These are phyloP conservation scores for Sinopyrophorus schimmeli DNA, from an alignment of 2,888 invertebrate genomes.

Conservation along the genomic window DNA sequence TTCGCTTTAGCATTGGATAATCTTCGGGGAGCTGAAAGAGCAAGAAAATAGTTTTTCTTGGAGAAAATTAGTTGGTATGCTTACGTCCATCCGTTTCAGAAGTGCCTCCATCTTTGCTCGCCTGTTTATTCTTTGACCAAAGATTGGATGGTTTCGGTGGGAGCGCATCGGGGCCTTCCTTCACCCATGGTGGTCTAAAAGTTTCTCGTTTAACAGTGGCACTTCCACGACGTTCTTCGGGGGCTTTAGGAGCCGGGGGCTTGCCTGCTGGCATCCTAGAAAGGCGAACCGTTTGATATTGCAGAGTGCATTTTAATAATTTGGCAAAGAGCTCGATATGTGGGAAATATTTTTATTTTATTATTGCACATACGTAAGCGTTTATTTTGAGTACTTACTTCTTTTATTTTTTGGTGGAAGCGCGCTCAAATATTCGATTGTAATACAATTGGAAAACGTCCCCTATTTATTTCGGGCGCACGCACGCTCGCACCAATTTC, in stretches of 20 bases:
- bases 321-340: conserved; percentile 4
- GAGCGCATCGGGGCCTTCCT: conserved; percentile 63
- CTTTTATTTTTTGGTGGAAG: no score
- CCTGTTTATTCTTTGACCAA: conserved; percentile 22
- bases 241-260: conserved; percentile 58
- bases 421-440: no score
- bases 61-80: neutral
- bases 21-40: conserved; percentile 10
- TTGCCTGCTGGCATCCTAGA: conserved; percentile 56
- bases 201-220: conserved; percentile 62
- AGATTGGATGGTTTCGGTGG: conserved; percentile 46
- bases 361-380: no score
- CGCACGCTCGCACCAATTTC: no score
- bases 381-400: no score
- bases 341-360: conserved; percentile 3
- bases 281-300: conserved; percentile 32
- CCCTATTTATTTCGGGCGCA: no score
- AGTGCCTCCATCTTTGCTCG: conserved; percentile 14
- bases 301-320: conserved; percentile 3
- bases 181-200: conserved; percentile 77
- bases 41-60: neutral
- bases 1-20: neutral
- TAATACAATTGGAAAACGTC: no score
- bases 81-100: conserved; percentile 9
- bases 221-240: conserved; percentile 53